Conservation (phyloP, 2,797 vertebrate genomes). For the Micromesistius poutassou region DNA sequence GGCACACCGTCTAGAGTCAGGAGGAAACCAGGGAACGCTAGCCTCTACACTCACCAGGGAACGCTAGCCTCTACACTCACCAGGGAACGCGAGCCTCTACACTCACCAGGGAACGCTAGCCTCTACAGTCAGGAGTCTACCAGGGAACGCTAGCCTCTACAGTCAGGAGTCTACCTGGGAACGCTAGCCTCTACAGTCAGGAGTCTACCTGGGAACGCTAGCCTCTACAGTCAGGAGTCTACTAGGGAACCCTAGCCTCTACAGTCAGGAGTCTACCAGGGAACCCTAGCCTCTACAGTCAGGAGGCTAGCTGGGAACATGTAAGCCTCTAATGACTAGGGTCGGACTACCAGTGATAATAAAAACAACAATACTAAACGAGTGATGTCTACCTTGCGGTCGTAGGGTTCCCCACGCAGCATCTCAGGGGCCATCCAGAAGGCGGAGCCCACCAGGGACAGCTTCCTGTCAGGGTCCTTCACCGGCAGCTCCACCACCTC, state of each 20-base stretch:
- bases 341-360: too few relatives aligned
- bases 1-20: neutral
- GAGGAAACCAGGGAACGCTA: neutral
- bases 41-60: neutral
- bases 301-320: too few relatives aligned
- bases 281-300: neutral
- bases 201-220: too few relatives aligned
- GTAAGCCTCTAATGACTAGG: neutral
- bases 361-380: too few relatives aligned
- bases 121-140: neutral
- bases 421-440: constrained; percentile 93
- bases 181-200: neutral
- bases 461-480: constrained; percentile 77
- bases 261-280: neutral
- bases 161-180: neutral
- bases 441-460: constrained; percentile 85
- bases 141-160: neutral
- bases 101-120: too few relatives aligned
- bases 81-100: neutral
- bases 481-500: constrained; percentile 81
- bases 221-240: neutral
- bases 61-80: neutral
- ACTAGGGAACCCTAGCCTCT: neutral
- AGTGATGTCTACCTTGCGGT: constrained; percentile 87
- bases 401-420: constrained; percentile 84